Percentiles rank a stretch among this genome's conserved stretches.
phyloP scores from a whole-genome alignment of 2,888 invertebrate genomes.

The Calameuta pallipes region DNA sequence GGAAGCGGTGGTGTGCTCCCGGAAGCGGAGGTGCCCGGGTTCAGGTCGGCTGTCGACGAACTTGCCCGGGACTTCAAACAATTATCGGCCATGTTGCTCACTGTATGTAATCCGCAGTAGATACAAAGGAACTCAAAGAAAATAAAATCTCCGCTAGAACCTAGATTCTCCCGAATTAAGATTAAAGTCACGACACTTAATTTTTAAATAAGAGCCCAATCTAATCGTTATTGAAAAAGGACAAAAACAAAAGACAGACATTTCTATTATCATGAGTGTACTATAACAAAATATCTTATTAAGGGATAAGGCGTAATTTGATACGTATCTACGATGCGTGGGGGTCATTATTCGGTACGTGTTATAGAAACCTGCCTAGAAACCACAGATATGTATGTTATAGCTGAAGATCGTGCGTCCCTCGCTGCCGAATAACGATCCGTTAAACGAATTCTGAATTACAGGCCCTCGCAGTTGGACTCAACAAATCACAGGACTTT shows the following conservation, averaged over 20 bases:
- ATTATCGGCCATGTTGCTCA: constrained; percentile 74
- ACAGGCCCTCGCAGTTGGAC: constrained; percentile 61
- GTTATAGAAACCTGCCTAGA: too few species aligned
- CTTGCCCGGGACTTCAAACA: constrained; percentile 78
- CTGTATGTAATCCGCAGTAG: constrained; percentile 54
- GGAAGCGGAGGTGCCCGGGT: constrained; percentile 75
- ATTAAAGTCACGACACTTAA: too few species aligned
- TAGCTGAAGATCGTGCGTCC: background rate
- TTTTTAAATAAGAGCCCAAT: too few species aligned
- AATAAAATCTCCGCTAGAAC: too few species aligned
- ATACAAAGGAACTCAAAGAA: too few species aligned
- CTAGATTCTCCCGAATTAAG: too few species aligned
- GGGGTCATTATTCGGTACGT: too few species aligned
- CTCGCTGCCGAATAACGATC: background rate
- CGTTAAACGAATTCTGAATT: background rate
- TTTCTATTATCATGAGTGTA: too few species aligned
- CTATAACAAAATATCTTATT: too few species aligned
- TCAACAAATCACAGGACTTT: constrained; percentile 72
- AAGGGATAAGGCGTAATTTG: too few species aligned
- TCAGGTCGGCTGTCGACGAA: constrained; percentile 74
- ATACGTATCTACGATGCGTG: too few species aligned
- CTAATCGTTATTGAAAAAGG: background rate
- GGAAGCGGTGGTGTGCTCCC: constrained; percentile 73
- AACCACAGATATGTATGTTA: background rate
- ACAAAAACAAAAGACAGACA: background rate